Conservation (phyloP, 2,888 invertebrate genomes). For the Caenorhabditis sp. region DNA sequence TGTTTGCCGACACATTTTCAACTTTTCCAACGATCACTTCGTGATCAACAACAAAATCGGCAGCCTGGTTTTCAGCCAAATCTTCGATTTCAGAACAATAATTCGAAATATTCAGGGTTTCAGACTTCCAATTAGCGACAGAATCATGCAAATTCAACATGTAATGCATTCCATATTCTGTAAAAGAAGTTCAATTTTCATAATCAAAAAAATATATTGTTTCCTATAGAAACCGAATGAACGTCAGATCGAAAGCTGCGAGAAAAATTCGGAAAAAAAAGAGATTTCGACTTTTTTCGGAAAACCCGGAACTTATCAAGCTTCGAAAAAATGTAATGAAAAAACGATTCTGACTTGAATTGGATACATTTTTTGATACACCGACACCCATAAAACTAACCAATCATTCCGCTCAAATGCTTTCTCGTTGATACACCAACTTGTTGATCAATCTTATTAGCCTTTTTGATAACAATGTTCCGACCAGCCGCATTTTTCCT, state of each 20-base stretch:
- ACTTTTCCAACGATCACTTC: slow-evolving; percentile 9
- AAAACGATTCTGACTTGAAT: too few species aligned
- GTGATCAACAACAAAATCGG: slow-evolving; percentile 26
- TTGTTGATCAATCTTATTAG: slow-evolving; percentile 46
- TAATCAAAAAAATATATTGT: too few species aligned
- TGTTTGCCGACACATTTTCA: background rate
- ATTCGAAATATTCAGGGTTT: background rate
- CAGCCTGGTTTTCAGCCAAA: slow-evolving; percentile 15
- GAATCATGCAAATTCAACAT: slow-evolving; percentile 31
- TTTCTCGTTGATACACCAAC: slow-evolving; percentile 48
- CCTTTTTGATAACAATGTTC: slow-evolving; percentile 36
- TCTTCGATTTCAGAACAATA: slow-evolving; percentile 4
- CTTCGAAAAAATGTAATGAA: too few species aligned
- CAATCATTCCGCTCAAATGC: slow-evolving; percentile 51
- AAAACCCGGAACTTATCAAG: too few species aligned
- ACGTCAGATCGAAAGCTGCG: too few species aligned
- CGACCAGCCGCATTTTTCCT: slow-evolving; percentile 34
- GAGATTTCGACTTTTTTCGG: too few species aligned
- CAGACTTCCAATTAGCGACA: slow-evolving; percentile 11
- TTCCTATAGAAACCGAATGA: too few species aligned
- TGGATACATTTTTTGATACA: too few species aligned
- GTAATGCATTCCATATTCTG: slow-evolving; percentile 52
- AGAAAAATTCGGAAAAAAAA: too few species aligned
- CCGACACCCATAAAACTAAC: too few species aligned
- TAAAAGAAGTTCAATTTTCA: slow-evolving; percentile 5